A percentile compares a stretch with the other conserved stretches of the same genome.
phyloP scores from a whole-genome alignment of 2,113 vertebrate genomes.

The Lycocorax pyrrhopterus region DNA sequence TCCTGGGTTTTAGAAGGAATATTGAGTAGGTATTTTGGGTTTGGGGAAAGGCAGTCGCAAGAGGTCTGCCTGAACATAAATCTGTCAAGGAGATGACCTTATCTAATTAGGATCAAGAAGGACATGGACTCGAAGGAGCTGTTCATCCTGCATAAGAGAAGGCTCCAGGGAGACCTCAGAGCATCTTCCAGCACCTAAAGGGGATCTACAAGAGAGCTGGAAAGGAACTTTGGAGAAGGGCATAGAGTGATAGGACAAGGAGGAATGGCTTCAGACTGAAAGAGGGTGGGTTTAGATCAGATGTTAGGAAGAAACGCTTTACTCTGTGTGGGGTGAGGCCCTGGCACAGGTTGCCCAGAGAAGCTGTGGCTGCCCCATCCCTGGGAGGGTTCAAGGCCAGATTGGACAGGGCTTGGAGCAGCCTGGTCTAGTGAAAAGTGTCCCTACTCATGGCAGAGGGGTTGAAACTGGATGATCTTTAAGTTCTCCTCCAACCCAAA shows the following conservation, averaged over 20 bases:
- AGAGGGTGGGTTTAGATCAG: neutral
- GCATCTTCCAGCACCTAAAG: neutral
- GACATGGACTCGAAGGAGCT: neutral
- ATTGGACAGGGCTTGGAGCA: neutral
- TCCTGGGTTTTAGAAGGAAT: neutral
- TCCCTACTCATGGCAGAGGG: neutral
- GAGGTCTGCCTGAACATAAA: neutral
- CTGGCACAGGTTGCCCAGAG: neutral
- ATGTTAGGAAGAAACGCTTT: neutral
- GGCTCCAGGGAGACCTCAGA: neutral
- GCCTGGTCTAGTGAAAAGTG: neutral
- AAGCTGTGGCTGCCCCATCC: neutral
- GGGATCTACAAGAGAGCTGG: neutral
- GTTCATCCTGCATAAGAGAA: neutral
- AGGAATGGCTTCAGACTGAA: neutral
- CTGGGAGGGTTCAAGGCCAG: neutral
- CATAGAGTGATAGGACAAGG: neutral
- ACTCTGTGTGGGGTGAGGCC: neutral
- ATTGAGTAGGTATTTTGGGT: neutral
- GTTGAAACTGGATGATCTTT: neutral
- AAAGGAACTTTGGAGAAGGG: neutral
- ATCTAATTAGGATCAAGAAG: neutral
- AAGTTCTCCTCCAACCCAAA: neutral
- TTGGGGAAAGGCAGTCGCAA: neutral
- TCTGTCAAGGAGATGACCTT: neutral